These are phyloP conservation scores for Ctenochaetus hawaiiensis DNA, from an alignment of 2,797 vertebrate genomes.

Conservation along the genomic window DNA sequence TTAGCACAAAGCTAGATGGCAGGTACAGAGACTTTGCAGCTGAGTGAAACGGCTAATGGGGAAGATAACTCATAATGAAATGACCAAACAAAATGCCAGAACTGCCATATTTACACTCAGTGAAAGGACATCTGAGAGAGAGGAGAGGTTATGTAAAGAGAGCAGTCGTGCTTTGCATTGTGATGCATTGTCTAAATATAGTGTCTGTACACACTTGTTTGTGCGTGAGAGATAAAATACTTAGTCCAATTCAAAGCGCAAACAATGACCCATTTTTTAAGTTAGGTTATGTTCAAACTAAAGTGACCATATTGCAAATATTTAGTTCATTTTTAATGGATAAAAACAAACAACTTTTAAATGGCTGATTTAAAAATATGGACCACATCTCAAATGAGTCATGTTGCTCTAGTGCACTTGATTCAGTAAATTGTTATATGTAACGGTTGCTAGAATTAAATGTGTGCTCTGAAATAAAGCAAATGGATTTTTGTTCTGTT, in stretches of 20 bases:
- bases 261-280: conserved; percentile 31
- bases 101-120: conserved; percentile 72
- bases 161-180: conserved; percentile 53
- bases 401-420: not conserved
- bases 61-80: conserved; percentile 80
- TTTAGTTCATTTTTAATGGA: conserved; percentile 4
- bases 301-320: not conserved
- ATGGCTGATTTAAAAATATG: no score
- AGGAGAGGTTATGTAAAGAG: conserved; percentile 58
- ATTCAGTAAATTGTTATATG: no score
- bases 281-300: not conserved
- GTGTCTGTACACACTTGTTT: not conserved
- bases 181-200: conserved; percentile 34
- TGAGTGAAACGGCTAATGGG: conserved; percentile 77
- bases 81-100: conserved; percentile 81
- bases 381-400: not conserved
- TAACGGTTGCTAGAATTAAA: no score
- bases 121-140: conserved; percentile 71
- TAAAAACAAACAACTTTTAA: no score
- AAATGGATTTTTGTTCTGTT: no score
- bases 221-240: conserved; percentile 12
- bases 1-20: conserved; percentile 73
- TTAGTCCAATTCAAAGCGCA: conserved; percentile 7
- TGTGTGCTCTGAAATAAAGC: no score
- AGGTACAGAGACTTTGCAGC: conserved; percentile 60